Conservation (phyloP, 2,888 invertebrate genomes). For the Lepidochitona cinerea region DNA sequence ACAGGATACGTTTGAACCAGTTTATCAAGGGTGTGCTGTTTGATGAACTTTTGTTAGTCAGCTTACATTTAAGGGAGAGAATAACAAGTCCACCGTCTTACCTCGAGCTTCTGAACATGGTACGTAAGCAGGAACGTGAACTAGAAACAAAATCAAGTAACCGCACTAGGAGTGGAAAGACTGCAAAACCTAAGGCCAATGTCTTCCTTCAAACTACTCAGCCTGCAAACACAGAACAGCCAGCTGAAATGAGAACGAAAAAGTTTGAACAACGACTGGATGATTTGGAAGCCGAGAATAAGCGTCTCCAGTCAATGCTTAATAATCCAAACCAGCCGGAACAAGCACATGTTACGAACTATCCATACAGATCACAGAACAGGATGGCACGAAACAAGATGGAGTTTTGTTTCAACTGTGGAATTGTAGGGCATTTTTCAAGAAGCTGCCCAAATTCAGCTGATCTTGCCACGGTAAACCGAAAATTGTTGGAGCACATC, state of each 20-base stretch:
- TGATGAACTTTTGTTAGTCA: not conserved
- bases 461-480: not conserved
- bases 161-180: not conserved
- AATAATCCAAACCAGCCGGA: not conserved
- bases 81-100: not conserved
- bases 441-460: not conserved
- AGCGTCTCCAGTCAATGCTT: not conserved
- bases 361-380: not conserved
- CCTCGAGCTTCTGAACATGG: not conserved
- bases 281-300: not conserved
- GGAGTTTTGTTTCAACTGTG: not conserved
- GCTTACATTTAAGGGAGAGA: not conserved
- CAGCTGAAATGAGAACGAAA: no score
- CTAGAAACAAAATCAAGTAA: not conserved
- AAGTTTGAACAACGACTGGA: not conserved
- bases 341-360: not conserved
- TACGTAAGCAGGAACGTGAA: not conserved
- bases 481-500: not conserved
- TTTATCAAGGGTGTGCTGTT: constrained; percentile 1
- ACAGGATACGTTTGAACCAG: not conserved
- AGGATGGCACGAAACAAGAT: not conserved
- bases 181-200: not conserved
- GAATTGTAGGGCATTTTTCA: not conserved
- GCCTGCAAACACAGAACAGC: not conserved
- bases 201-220: not conserved